phyloP scores from a whole-genome alignment of 2,797 vertebrate species.

The Podarcis lilfordi region DNA sequence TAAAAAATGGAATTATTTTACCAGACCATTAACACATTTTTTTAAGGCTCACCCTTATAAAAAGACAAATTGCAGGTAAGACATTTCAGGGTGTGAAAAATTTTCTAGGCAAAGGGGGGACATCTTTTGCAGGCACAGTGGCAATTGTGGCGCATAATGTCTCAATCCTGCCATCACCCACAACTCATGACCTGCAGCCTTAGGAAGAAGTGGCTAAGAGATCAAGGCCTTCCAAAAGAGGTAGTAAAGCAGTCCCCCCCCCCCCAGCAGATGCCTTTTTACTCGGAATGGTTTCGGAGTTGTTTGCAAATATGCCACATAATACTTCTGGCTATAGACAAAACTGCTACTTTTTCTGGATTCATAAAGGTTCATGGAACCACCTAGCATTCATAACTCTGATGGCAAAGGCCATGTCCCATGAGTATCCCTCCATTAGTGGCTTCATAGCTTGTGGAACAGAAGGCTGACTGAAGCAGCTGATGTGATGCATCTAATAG shows the following conservation, averaged over 20 bases:
- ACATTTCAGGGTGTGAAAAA: conserved; percentile 6
- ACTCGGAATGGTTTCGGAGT: neutral
- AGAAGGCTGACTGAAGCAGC: neutral
- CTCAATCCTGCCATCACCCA: neutral
- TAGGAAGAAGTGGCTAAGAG: neutral
- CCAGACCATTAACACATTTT: conserved; percentile 9
- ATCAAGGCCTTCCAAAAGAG: neutral
- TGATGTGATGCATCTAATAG: neutral
- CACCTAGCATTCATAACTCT: neutral
- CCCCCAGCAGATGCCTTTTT: neutral
- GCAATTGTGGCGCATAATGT: neutral
- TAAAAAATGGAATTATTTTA: conserved; percentile 36
- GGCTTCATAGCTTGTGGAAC: neutral
- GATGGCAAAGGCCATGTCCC: neutral
- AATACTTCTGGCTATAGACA: neutral
- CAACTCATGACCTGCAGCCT: neutral
- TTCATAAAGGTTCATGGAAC: neutral
- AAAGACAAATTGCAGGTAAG: conserved; percentile 31
- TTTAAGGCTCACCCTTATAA: neutral
- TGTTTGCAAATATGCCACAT: neutral
- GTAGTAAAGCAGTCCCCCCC: neutral
- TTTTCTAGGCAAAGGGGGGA: neutral
- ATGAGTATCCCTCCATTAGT: neutral
- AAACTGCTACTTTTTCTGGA: neutral
- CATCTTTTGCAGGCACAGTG: neutral